Evolutionary conservation across 2,888 invertebrate species (phyloP), one percentile per base, ranked within the genome.

Genomic region (Dyspetes luteomarginatus): DNA sequence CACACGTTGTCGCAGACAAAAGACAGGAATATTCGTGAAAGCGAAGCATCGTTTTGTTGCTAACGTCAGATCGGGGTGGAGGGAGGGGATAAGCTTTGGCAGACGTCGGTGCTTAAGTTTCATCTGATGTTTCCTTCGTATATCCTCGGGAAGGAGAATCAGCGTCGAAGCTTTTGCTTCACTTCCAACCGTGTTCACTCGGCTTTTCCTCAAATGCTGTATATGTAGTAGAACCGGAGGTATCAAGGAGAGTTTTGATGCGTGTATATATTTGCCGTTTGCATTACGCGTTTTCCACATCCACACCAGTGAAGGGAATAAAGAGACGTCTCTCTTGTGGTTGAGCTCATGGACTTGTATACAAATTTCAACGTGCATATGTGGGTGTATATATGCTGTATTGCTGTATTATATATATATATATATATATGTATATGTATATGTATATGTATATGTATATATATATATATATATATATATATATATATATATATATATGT

Each of bases 41-140:
- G 60, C 43, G 65, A 65, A 60, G 52, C 45, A 79, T 52, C 43
- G 58, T 67, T 64, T 65, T 69, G 68, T 50, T 64, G 60, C 68
- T 15, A 22, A 15, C 28, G 58, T 4, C n/a, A 24, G 55, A 28
- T 22, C 7, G 26, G 26, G 26, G n/a, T 3, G 5, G 58, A 30
- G 69, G 15, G 4, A 48, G 26, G 30, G 71, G 75, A 80, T 80
- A 75, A 80, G 75, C 75, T 55, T 43, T 65, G 52, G 67, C 71
- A 75, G 65, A 72, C 67, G 65, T 58, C 65, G 65, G 52, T 62
- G 71, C 60, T 76, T 30, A 71, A 67, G 67, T 72, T 76, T 28
- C 71, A 72, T 76, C 67, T 48, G 71, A 67, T 48, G 80, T 67
- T 80, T 75, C 76, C 65, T 71, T 19, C 45, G 58, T n/a, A 58